Conservation (phyloP, 2,888 invertebrate genomes). For the Tholera decimalis region DNA sequence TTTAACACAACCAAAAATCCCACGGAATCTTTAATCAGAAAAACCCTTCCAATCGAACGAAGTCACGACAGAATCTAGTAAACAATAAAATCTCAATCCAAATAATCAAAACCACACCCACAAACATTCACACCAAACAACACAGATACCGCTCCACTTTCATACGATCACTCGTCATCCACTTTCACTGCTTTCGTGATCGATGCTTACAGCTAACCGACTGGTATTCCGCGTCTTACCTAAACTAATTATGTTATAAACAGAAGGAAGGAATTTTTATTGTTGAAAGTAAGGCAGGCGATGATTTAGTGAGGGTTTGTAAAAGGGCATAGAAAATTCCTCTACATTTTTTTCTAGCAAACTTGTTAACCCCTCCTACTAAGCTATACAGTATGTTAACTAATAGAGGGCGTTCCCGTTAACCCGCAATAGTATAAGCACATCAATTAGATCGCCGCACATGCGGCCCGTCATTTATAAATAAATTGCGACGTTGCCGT, state of each 20-base stretch:
- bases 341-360: no score
- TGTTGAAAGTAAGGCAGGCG: neutral
- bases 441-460: no score
- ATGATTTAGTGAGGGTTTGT: neutral
- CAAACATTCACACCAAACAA: neutral
- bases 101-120: neutral
- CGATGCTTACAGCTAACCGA: conserved; percentile 17
- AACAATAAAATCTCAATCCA: neutral
- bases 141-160: conserved; percentile 37
- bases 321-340: neutral
- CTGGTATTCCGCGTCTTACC: conserved; percentile 52
- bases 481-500: no score
- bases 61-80: no score
- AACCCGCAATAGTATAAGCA: no score
- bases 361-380: no score
- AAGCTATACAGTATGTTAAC: no score
- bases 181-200: conserved; percentile 56
- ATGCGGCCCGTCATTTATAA: no score
- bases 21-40: no score
- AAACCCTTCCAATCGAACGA: no score
- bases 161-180: conserved; percentile 25
- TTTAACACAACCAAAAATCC: no score
- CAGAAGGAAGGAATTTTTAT: conserved; percentile 20
- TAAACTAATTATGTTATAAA: conserved; percentile 38
- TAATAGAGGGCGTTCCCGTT: no score